These are phyloP conservation scores for Tachysurus fulvidraco DNA, from an alignment of 2,113 vertebrate species.

Conservation along the genomic window DNA sequence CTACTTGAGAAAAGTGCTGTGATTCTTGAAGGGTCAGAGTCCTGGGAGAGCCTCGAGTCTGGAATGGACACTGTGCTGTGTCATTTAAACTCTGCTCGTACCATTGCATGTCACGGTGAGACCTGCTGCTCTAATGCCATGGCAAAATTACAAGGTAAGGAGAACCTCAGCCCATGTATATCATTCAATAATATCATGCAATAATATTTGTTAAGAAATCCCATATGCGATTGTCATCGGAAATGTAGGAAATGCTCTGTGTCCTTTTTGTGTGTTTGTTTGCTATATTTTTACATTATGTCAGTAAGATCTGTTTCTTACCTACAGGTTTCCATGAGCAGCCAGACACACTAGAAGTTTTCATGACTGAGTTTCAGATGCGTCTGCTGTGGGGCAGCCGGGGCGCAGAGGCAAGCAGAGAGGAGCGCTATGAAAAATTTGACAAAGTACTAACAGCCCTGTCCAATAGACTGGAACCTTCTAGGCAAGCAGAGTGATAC, in stretches of 20 bases:
- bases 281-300: background rate
- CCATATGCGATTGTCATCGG: background rate
- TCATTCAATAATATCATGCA: background rate
- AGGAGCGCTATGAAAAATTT: conserved; percentile 84
- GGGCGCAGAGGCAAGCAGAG: conserved; percentile 81
- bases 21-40: conserved; percentile 74
- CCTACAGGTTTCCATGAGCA: conserved; percentile 81
- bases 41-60: conserved; percentile 81
- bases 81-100: conserved; percentile 87
- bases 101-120: conserved; percentile 82
- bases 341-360: conserved; percentile 82
- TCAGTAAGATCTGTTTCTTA: background rate
- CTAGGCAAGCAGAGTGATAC: conserved; percentile 69
- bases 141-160: conserved; percentile 83
- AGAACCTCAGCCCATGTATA: background rate
- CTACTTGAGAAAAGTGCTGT: conserved; percentile 83
- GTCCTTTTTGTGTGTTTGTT: background rate
- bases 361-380: conserved; percentile 94
- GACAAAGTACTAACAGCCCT: conserved; percentile 89
- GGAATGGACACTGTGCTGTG: conserved; percentile 88
- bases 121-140: conserved; percentile 86
- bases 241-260: background rate
- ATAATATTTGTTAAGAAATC: conserved; percentile 4
- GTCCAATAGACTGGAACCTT: conserved; percentile 88
- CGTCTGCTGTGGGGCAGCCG: conserved; percentile 91